Base-by-base conservation (phyloP, 2,888 invertebrate species). In the Netelia melanura region DNA sequence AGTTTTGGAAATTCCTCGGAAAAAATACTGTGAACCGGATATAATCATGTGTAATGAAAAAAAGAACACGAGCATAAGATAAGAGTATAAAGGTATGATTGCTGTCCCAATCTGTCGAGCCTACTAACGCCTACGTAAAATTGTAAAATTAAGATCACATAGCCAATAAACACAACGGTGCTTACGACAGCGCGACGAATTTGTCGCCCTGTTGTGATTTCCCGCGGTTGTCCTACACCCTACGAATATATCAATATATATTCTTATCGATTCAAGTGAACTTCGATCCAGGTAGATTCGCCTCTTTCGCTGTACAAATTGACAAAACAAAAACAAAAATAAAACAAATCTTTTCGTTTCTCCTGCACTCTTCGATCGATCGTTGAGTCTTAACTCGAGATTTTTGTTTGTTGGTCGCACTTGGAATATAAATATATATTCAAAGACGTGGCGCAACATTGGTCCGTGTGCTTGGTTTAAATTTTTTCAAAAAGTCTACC, bases 141-240 rank as follows among this genome's bases (percentile, higher is more conserved):
- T 52, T 58, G 56, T 84, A 68, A 81, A 78, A 81, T 84, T 84
- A 84, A 72, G 81, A 84, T 84, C 84, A 84, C 84, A 84, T 84
- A 81, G 84, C 81, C 84, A 74, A 84, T 84, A 84, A 81, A 81
- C 77, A 25, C 74, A 43, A 78, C 23, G 64, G 56, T 30, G 62
- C n/a, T 62, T 23, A 38, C 80, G 78, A 65, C 23, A 70, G 56
- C 25, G 74, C 62, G 62, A 56, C 43, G 61, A 75, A 54, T 48
- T 75, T 30, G 14, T 61, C 54, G 67, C 43, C 44, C 21, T 67
- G 72, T 56, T 61, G 21, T 65, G 21, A 58, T 62, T 62, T 48
- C 56, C 44, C 71, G 82, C 58, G 8, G 48, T 77, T 72, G 71
- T 82, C 72, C 67, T 67, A 82, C 71, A 61, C 48, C 65, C 62